Conservation (phyloP, 2,113 vertebrate species). For the Lepus americanus region DNA sequence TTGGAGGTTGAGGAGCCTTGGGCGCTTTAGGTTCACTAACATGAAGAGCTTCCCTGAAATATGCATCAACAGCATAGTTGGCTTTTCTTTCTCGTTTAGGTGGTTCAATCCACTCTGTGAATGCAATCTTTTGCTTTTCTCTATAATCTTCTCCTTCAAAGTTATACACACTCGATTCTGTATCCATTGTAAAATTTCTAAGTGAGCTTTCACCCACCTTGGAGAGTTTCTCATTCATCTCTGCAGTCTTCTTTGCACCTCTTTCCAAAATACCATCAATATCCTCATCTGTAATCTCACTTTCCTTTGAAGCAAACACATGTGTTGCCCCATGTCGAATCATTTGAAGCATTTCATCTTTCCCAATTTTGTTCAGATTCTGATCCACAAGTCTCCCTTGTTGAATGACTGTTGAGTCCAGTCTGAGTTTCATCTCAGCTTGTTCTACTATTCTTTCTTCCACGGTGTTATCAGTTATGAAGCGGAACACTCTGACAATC, state of each 20-base stretch:
- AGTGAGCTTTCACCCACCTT: conserved; percentile 96
- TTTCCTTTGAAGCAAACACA: conserved; percentile 98
- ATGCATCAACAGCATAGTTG: conserved; percentile 98
- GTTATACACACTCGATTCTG: conserved; percentile 97
- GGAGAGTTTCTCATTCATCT: conserved; percentile 97
- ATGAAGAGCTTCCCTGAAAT: conserved; percentile 97
- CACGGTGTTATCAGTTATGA: conserved; percentile 98
- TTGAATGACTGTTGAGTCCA: conserved; percentile 99
- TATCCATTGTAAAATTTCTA: conserved; percentile 98
- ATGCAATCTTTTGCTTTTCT: conserved; percentile 99
- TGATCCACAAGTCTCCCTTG: conserved; percentile 98
- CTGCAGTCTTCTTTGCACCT: conserved; percentile 97
- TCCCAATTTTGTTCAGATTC: conserved; percentile 97
- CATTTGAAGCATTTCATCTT: conserved; percentile 99
- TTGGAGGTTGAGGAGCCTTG: conserved; percentile 98
- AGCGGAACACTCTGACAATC: conserved; percentile 97
- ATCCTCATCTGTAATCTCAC: conserved; percentile 98
- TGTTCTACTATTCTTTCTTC: conserved; percentile 99
- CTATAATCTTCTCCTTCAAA: conserved; percentile 99
- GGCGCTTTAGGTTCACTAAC: conserved; percentile 99
- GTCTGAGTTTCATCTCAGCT: conserved; percentile 97
- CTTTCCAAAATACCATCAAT: conserved; percentile 97
- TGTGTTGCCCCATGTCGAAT: conserved; percentile 98
- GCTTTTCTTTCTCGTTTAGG: conserved; percentile 99
- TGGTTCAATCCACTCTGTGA: conserved; percentile 99